A percentile compares a stretch with the other conserved stretches of the same genome.
Evolutionary conservation across 2,113 vertebrate species (phyloP).

Genomic region (Neodontobutis hainanensis): DNA sequence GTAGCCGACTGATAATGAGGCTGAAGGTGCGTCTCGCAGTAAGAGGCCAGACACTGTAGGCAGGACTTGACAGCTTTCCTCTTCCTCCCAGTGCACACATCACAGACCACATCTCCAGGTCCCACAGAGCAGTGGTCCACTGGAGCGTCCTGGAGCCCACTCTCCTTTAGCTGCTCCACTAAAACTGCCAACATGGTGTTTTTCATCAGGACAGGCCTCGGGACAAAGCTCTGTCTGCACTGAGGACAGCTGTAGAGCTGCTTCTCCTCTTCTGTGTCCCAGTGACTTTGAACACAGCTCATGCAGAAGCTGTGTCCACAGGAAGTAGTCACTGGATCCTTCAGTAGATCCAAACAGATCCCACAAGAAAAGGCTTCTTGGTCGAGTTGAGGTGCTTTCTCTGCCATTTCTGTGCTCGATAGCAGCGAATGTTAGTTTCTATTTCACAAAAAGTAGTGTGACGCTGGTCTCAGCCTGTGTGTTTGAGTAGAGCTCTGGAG

Average conservation of each 20-base stretch:
- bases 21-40: too few species aligned
- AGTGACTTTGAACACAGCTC: background rate
- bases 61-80: too few species aligned
- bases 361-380: background rate
- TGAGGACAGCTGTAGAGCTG: background rate
- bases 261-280: background rate
- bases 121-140: too few species aligned
- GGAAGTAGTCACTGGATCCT: background rate
- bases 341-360: slow-evolving; percentile 5
- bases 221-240: background rate
- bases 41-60: too few species aligned
- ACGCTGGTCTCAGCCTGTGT: background rate
- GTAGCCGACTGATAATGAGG: too few species aligned
- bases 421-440: background rate
- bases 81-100: too few species aligned
- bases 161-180: slow-evolving; percentile 4
- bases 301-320: slow-evolving; percentile 2
- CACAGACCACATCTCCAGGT: too few species aligned
- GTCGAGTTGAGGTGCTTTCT: background rate
- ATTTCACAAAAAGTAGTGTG: background rate
- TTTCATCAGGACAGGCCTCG: background rate
- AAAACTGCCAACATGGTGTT: background rate
- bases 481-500: background rate
- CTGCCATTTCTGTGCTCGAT: background rate
- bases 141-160: too few species aligned